Percentiles rank a stretch among this genome's conserved stretches.
These are phyloP conservation scores for Prosopocoilus inquinatus DNA, from an alignment of 2,888 invertebrate genomes.

Conservation along the genomic window DNA sequence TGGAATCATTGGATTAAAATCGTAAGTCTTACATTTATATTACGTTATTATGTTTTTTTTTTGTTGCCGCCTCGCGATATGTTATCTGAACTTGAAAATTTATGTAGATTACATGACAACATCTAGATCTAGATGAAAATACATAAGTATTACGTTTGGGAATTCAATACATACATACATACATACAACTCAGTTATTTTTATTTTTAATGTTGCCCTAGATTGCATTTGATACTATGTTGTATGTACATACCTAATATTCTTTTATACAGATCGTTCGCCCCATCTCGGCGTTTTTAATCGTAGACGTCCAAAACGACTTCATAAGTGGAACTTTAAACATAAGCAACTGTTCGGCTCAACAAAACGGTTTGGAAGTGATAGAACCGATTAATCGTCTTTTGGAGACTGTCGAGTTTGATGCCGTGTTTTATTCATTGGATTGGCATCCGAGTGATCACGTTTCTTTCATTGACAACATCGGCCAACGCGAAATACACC, in stretches of 20 bases:
- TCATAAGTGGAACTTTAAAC: constrained; percentile 90
- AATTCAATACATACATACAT: no score
- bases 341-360: constrained; percentile 91
- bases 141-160: no score
- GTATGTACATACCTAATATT: neutral
- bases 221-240: no score
- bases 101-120: no score
- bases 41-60: no score
- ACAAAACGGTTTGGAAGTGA: constrained; percentile 86
- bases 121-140: no score
- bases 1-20: constrained; percentile 92
- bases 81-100: no score
- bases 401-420: constrained; percentile 81
- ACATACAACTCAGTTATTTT: no score
- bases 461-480: constrained; percentile 96
- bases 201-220: no score
- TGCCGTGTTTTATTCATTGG: constrained; percentile 87
- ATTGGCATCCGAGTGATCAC: constrained; percentile 97
- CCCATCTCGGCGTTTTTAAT: constrained; percentile 87
- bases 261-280: constrained; percentile 67
- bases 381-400: constrained; percentile 86
- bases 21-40: constrained; percentile 52
- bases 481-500: constrained; percentile 69
- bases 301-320: constrained; percentile 98
- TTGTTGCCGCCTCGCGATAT: no score